Base-by-base conservation (phyloP, 2,797 vertebrate species). In the Astyanax mexicanus region DNA sequence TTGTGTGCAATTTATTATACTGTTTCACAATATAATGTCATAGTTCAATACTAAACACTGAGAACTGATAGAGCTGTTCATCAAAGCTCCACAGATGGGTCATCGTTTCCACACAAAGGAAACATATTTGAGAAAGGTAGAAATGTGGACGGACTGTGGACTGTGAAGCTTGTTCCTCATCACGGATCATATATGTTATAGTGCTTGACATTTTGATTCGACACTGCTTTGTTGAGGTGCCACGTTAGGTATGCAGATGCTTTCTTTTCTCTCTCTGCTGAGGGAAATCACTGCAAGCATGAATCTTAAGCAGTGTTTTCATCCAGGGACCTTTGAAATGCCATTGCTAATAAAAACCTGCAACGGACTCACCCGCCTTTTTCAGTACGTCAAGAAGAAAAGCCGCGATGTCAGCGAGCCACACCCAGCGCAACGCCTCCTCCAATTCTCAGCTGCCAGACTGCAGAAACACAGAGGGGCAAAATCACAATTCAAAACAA, bases 291-390 rank as follows among this genome's bases (percentile, higher is more conserved):
- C 88, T 86, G 85, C 83, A 83, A 85, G 88, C 88, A 90, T 90
- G 88, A 90, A 76, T 74, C 54, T 52, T 87, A 90, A 91, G 91
- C 85, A 86, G 89, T 19, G 82, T 87, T 84, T 81, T 60, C 15
- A 86, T 85, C 88, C 87, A 88, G 89, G 88, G 88, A 91, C 90
- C 91, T 93, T 91, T 92, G 87, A 93, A 92, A 93, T 92, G 89
- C 86, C 90, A 92, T 88, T 85, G 86, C 87, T 88, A 87, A 89
- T 92, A 90, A 90, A 91, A 83, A 88, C 85, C 88, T 49, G 32
- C 61, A 3, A 88, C 86, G 83, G 79, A 75, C 89, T 86, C 60
- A 72, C 74, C 29, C 69, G 62, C 88, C 86, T 87, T 90, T 89
- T 71, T 88, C 86, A 81, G 83, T 86, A 84, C 81, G 79, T 70